Evolutionary conservation across 2,797 vertebrate species (phyloP).

Genomic region (Schizothorax lantsangensis): DNA sequence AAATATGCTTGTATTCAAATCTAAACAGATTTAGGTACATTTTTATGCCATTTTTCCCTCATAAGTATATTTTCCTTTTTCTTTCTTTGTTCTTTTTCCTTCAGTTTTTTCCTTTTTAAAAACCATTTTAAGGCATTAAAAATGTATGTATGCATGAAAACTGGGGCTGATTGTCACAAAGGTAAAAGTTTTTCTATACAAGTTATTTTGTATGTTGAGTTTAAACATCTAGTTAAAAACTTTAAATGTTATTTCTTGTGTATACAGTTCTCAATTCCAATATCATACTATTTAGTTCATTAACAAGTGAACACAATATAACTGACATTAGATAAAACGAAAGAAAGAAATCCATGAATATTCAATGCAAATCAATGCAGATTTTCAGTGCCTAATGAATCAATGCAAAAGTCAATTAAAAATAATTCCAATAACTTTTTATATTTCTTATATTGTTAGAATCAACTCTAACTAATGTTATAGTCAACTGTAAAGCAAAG

Average conservation of each 20-base stretch:
- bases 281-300: no score
- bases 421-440: not conserved
- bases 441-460: no score
- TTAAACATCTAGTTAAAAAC: not conserved
- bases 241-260: no score
- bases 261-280: no score
- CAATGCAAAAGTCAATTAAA: not conserved
- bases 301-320: not conserved
- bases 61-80: not conserved
- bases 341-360: no score
- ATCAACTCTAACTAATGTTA: not conserved
- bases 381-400: not conserved
- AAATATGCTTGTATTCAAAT: not conserved
- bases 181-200: not conserved
- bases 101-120: no score
- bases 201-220: not conserved
- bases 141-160: no score
- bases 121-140: no score
- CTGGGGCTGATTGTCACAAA: no score
- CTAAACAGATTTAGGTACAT: not conserved
- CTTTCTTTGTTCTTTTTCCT: not conserved
- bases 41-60: not conserved
- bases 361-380: not conserved
- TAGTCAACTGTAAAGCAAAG: not conserved
- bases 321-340: no score